Conservation (phyloP, 2,888 invertebrate genomes). For the Patella caerulea region DNA sequence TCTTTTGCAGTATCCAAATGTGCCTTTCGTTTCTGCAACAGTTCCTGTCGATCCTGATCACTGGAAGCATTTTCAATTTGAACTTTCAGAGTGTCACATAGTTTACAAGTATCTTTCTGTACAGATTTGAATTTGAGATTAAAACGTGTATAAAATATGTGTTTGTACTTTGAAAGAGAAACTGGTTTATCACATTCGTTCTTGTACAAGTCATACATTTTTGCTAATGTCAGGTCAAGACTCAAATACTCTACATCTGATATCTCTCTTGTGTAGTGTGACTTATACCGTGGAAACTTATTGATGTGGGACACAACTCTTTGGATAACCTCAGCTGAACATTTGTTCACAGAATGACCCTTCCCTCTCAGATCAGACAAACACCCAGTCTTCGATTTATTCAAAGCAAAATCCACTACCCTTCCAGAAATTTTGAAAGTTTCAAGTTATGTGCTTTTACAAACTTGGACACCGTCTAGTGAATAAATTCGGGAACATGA, state of each 20-base stretch:
- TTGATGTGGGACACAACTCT: background rate
- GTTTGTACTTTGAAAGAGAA: background rate
- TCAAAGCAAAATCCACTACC: background rate
- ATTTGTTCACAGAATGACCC: background rate
- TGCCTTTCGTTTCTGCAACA: no score
- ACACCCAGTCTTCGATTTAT: background rate
- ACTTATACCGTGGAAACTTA: no score
- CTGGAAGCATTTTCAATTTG: background rate
- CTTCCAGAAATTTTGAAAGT: background rate
- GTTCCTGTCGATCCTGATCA: no score
- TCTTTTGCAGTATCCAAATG: no score
- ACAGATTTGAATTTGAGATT: background rate
- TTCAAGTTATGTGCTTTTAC: background rate
- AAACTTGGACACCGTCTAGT: background rate
- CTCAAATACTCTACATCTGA: no score
- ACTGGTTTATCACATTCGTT: background rate
- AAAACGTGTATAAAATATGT: conserved; percentile 3
- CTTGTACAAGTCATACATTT: background rate
- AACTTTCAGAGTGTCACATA: background rate
- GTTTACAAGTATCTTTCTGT: background rate
- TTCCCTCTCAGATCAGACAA: background rate
- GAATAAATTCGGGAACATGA: background rate
- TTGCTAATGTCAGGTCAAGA: background rate
- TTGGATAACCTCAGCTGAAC: background rate
- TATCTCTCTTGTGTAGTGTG: no score